Percentiles rank a stretch among this genome's conserved stretches.
Evolutionary conservation across 2,888 invertebrate species (phyloP).

Genomic region (Aphodius sticticus): DNA sequence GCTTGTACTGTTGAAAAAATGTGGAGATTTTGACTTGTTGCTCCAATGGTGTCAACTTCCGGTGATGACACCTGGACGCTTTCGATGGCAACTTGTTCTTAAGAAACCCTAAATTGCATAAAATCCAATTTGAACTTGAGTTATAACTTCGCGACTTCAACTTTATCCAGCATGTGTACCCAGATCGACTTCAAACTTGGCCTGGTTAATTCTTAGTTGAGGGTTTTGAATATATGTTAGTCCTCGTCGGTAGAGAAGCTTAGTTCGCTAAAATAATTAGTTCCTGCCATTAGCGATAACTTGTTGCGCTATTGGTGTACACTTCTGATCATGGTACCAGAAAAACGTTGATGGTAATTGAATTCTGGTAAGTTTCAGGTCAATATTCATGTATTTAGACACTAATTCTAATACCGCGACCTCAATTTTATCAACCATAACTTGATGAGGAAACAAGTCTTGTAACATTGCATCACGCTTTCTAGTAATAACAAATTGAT

Average conservation of each 20-base stretch:
- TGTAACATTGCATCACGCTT: too few relatives aligned
- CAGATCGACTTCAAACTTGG: not conserved
- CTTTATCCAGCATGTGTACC: not conserved
- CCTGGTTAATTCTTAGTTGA: not conserved
- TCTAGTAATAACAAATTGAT: too few relatives aligned
- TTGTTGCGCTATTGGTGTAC: not conserved
- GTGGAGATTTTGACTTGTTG: not conserved
- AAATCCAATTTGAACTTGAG: not conserved
- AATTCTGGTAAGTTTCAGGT: not conserved
- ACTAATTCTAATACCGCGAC: not conserved
- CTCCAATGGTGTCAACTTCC: not conserved
- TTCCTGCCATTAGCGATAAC: not conserved
- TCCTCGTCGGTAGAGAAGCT: not conserved
- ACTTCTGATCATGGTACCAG: not conserved
- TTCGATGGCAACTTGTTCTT: not conserved
- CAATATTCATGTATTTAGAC: not conserved
- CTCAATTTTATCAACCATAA: not conserved
- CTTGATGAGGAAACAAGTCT: not conserved
- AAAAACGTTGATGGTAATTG: not conserved
- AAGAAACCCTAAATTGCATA: not conserved
- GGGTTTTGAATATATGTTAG: not conserved
- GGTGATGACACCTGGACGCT: not conserved
- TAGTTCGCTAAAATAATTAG: not conserved
- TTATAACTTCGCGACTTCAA: not conserved
- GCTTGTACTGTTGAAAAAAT: not conserved